Percentiles rank a stretch among this genome's conserved stretches.
Conservation (phyloP, 2,113 vertebrate genomes). For the Pseudorasbora parva region DNA sequence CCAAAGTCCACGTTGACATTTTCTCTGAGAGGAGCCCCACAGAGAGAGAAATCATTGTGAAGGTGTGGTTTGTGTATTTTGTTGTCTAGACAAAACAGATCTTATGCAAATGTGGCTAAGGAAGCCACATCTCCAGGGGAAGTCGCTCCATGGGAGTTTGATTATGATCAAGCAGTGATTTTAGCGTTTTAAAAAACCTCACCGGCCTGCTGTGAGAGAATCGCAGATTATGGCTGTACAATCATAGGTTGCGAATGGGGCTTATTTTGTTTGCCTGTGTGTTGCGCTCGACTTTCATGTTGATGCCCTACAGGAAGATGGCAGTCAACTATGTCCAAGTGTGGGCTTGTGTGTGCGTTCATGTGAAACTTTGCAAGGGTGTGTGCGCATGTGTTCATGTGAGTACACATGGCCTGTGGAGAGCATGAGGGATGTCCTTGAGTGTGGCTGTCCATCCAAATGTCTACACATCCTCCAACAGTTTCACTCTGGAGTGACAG, state of each 20-base stretch:
- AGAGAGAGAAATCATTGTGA: conserved; percentile 40
- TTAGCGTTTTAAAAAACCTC: conserved; percentile 12
- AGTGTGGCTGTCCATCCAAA: conserved; percentile 37
- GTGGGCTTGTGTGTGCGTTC: not conserved
- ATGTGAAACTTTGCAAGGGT: conserved; percentile 1
- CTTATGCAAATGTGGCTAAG: conserved; percentile 48
- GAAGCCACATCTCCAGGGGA: conserved; percentile 39
- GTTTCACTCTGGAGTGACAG: conserved; percentile 30
- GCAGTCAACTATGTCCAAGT: conserved; percentile 8
- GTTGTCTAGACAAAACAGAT: conserved; percentile 51
- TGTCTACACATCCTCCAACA: conserved; percentile 29
- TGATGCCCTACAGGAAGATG: conserved; percentile 18
- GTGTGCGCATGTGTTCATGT: not conserved
- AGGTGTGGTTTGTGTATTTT: conserved; percentile 34
- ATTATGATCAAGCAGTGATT: conserved; percentile 46
- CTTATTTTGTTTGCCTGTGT: conserved; percentile 17
- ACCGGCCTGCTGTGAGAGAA: conserved; percentile 27
- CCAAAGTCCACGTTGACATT: conserved; percentile 40
- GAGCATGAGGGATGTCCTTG: conserved; percentile 27
- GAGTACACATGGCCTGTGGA: conserved; percentile 18
- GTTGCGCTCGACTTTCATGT: not conserved
- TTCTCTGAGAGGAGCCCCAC: conserved; percentile 38
- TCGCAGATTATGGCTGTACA: conserved; percentile 36
- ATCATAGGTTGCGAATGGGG: conserved; percentile 8
- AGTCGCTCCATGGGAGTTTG: conserved; percentile 25